Evolutionary conservation across 2,888 invertebrate species (phyloP).

Genomic region (Nebria brevicollis): DNA sequence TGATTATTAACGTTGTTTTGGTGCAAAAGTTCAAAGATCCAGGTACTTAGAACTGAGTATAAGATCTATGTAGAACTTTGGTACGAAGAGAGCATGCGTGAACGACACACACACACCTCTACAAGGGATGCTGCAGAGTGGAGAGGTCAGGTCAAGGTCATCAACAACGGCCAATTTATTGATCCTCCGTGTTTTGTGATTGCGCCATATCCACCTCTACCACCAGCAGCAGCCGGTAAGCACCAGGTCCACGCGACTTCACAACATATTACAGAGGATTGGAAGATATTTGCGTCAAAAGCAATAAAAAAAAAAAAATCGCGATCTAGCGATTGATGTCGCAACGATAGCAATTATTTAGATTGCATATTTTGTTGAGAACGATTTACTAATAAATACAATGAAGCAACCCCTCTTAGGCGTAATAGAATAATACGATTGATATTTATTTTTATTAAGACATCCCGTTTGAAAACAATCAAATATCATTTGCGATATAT

Average conservation of each 20-base stretch:
- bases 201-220: not conserved
- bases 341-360: not conserved
- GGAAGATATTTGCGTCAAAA: not conserved
- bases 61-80: not conserved
- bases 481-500: not conserved
- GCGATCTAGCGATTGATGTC: not conserved
- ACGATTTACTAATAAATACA: not conserved
- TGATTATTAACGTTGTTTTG: no score
- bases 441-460: not conserved
- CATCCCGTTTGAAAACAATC: not conserved
- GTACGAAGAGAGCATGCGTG: not conserved
- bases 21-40: not conserved
- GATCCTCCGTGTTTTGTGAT: slow-evolving; percentile 54
- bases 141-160: slow-evolving; percentile 61
- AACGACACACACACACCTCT: not conserved
- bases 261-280: not conserved
- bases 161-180: slow-evolving; percentile 58
- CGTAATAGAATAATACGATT: not conserved
- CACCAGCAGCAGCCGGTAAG: not conserved
- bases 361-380: not conserved
- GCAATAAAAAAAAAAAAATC: not conserved
- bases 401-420: not conserved
- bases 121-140: slow-evolving; percentile 20
- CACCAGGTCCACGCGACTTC: not conserved
- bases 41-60: not conserved